Evolutionary conservation across 2,113 vertebrate species (phyloP).

Genomic region (Motacilla tschutschensis): DNA sequence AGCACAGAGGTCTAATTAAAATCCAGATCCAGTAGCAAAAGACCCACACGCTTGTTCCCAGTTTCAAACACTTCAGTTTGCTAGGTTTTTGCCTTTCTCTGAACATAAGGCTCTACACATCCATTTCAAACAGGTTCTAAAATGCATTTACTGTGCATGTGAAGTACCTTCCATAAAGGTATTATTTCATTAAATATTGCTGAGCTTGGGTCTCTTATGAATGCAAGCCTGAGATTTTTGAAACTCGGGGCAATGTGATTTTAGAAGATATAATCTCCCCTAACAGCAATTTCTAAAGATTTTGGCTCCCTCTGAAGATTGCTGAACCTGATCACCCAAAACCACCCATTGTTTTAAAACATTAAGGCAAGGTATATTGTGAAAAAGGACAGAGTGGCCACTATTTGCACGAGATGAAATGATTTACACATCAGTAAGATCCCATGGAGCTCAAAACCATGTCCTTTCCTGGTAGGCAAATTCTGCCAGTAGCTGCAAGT

Average conservation of each 20-base stretch:
- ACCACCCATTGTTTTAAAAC: background rate
- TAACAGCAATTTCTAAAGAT: background rate
- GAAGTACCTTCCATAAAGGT: background rate
- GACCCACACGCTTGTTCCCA: rapidly evolving
- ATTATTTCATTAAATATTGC: background rate
- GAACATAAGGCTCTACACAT: background rate
- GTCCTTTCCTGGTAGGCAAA: background rate
- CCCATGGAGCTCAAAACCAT: background rate
- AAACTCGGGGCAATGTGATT: background rate
- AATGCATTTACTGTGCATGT: background rate
- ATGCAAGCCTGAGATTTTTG: background rate
- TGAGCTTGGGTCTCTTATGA: background rate
- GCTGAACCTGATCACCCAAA: background rate
- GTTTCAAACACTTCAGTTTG: background rate
- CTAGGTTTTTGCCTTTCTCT: background rate
- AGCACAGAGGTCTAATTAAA: background rate
- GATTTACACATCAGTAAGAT: background rate
- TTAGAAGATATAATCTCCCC: background rate
- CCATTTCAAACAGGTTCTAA: background rate
- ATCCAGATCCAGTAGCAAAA: background rate
- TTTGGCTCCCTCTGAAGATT: background rate
- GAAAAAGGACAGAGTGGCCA: background rate
- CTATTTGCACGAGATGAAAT: background rate
- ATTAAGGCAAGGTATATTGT: background rate
- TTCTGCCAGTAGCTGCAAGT: background rate